A percentile compares a stretch with the other conserved stretches of the same genome.
These are phyloP conservation scores for Rotaria magnacalcarata DNA, from an alignment of 2,888 invertebrate species.

Conservation along the genomic window DNA sequence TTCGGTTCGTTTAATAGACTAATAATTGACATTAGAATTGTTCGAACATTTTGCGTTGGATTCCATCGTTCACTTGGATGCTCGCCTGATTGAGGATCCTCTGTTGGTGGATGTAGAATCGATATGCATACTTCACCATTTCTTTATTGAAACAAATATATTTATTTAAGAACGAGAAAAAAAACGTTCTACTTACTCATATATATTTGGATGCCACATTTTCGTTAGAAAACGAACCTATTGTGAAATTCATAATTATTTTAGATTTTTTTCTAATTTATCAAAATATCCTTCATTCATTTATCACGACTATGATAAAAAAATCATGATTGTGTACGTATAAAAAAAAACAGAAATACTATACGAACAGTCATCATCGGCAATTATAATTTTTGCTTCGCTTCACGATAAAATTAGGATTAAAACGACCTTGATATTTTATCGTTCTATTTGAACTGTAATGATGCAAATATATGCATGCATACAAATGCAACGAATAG, in stretches of 20 bases:
- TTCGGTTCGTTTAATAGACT: conserved; percentile 97
- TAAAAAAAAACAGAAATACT: no score
- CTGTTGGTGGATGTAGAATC: conserved; percentile 94
- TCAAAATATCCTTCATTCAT: no score
- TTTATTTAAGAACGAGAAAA: not conserved
- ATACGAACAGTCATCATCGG: no score
- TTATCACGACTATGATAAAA: no score
- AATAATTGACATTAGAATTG: conserved; percentile 92
- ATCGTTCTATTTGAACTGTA: no score
- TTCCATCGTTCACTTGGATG: conserved; percentile 99
- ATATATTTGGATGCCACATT: conserved; percentile 99
- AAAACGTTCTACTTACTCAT: conserved; percentile 71
- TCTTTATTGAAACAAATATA: conserved; percentile 62
- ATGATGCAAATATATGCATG: no score
- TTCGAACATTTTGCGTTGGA: conserved; percentile 93
- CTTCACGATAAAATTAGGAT: no score
- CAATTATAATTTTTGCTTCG: no score
- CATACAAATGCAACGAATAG: no score
- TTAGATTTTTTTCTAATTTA: no score
- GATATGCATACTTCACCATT: conserved; percentile 99
- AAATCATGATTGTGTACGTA: no score
- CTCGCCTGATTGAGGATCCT: conserved; percentile 98
- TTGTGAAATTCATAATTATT: not conserved
- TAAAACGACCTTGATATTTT: no score
- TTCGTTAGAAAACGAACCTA: conserved; percentile 81